A percentile compares a stretch with the other conserved stretches of the same genome.
These are phyloP conservation scores for Urocyon cinereoargenteus DNA, from an alignment of 2,797 vertebrate species.

Conservation along the genomic window DNA sequence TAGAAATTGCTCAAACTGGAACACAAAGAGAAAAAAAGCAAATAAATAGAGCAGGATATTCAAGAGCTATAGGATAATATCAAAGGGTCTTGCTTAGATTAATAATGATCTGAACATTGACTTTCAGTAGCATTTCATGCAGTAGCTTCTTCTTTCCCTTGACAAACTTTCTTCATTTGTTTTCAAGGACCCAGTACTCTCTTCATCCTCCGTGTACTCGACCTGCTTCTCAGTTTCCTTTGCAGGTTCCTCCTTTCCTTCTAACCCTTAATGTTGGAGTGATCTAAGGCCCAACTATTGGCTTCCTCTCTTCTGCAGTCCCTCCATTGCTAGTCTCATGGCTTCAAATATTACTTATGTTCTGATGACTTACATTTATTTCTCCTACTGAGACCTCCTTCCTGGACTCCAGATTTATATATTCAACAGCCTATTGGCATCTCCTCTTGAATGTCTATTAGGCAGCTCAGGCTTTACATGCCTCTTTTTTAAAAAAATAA, in stretches of 20 bases:
- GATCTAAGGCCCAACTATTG: not conserved
- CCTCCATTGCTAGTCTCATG: not conserved
- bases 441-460: not conserved
- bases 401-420: not conserved
- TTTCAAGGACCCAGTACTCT: not conserved
- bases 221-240: not conserved
- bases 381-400: not conserved
- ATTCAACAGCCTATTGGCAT: not conserved
- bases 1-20: conserved; percentile 9
- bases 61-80: not conserved
- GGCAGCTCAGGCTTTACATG: not conserved
- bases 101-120: not conserved
- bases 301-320: not conserved
- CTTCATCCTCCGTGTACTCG: not conserved
- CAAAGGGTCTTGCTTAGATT: not conserved
- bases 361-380: not conserved
- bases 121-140: not conserved
- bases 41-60: not conserved
- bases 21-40: not conserved
- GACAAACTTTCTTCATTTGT: not conserved
- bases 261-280: not conserved
- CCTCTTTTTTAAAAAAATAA: not conserved
- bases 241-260: not conserved
- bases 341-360: not conserved
- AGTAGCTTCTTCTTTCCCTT: not conserved